Evolutionary conservation across 2,888 invertebrate species (phyloP).

Genomic region (Tryphoninae sp.): DNA sequence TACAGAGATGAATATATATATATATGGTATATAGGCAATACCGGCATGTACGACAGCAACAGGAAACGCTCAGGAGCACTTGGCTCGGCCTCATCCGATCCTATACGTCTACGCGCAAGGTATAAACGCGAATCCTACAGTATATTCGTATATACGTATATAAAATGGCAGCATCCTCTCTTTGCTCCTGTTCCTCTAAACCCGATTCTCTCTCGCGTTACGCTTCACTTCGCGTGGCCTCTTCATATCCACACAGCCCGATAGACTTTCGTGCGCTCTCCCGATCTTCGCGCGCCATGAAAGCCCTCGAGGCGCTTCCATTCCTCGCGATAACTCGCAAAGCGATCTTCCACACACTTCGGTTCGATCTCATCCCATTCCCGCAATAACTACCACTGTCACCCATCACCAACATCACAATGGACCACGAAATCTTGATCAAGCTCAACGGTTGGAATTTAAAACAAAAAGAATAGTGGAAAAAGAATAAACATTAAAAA

Average conservation of each 20-base stretch:
- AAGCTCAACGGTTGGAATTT: too few species aligned
- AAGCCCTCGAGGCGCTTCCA: neutral
- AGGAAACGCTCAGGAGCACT: conserved; percentile 57
- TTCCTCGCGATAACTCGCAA: neutral
- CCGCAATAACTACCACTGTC: too few species aligned
- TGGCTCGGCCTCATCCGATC: conserved; percentile 52
- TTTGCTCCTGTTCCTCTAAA: conserved; percentile 45
- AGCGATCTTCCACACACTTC: neutral
- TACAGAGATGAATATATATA: too few species aligned
- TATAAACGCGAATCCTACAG: conserved; percentile 4
- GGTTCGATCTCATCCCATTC: too few species aligned
- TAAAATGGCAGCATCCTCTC: conserved; percentile 25
- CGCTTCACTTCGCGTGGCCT: conserved; percentile 59
- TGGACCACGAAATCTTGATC: too few species aligned
- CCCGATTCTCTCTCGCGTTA: conserved; percentile 58
- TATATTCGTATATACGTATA: neutral
- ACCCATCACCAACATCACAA: too few species aligned
- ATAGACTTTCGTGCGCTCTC: conserved; percentile 55
- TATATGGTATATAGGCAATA: conserved; percentile 2
- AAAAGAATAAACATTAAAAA: neutral
- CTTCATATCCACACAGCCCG: conserved; percentile 53
- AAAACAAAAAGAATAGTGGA: too few species aligned
- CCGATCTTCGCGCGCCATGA: conserved; percentile 2
- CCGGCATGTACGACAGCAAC: conserved; percentile 46
- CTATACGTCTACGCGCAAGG: conserved; percentile 15